A percentile compares a stretch with the other conserved stretches of the same genome.
These are phyloP conservation scores for Eulemur albifrons DNA, from an alignment of 2,797 vertebrate species.

Conservation along the genomic window DNA sequence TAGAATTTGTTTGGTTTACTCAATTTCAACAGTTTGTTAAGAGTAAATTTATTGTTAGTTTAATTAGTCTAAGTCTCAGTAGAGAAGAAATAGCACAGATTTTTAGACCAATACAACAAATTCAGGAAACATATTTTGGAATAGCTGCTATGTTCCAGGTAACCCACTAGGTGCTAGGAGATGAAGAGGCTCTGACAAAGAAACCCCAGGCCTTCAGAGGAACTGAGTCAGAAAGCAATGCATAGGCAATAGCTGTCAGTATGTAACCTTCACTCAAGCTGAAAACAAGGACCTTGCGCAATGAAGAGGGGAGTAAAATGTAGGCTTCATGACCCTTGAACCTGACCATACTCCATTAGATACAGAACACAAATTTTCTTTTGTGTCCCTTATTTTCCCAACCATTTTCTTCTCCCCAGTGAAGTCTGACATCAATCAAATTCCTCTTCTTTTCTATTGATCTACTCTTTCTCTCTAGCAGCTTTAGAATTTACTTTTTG, in stretches of 20 bases:
- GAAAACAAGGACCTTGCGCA: neutral
- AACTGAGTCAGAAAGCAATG: neutral
- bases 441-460: neutral
- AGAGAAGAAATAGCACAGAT: neutral
- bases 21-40: neutral
- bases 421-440: neutral
- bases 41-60: constrained; percentile 5
- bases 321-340: neutral
- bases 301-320: neutral
- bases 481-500: constrained; percentile 8
- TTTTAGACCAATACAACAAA: neutral
- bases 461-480: neutral
- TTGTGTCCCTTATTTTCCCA: neutral
- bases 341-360: neutral
- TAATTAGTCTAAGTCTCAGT: constrained; percentile 37
- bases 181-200: neutral
- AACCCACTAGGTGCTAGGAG: neutral
- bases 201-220: neutral
- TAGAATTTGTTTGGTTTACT: constrained; percentile 3
- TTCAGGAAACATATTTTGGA: neutral
- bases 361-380: neutral
- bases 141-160: neutral
- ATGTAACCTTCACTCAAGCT: neutral
- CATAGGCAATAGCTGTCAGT: neutral
- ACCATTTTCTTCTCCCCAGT: neutral